phyloP scores from a whole-genome alignment of 1,140 invertebrate genomes.

The Bilobella aurantiaca region DNA sequence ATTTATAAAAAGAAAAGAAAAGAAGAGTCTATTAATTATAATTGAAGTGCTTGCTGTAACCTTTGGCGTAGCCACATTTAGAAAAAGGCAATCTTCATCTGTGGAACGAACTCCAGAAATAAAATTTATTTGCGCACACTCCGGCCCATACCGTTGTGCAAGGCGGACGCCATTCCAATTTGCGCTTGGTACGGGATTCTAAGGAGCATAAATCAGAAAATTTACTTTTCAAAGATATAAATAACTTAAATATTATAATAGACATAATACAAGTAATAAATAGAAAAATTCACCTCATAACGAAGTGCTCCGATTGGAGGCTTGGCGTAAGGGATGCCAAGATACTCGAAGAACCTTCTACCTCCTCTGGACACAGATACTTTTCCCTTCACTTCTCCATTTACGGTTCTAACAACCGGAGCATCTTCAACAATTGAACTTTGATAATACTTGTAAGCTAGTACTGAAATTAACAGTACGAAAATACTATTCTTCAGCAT shows the following conservation, averaged over 20 bases:
- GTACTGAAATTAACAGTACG: background rate
- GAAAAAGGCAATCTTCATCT: background rate
- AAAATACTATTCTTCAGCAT: background rate
- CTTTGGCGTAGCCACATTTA: background rate
- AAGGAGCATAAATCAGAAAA: background rate
- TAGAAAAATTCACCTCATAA: constrained; percentile 39
- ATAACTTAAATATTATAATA: background rate
- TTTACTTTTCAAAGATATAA: background rate
- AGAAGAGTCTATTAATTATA: background rate
- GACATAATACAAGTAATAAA: background rate
- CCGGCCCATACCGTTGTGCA: background rate
- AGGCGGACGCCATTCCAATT: background rate
- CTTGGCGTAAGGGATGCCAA: constrained; percentile 51
- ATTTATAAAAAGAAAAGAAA: no score
- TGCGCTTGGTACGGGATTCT: background rate
- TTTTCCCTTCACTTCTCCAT: constrained; percentile 11
- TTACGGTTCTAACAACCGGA: constrained; percentile 2
- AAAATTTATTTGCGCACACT: background rate
- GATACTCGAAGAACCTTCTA: constrained; percentile 5
- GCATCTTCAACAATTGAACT: background rate
- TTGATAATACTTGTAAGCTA: background rate
- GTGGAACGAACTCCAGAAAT: background rate
- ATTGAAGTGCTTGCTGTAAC: background rate
- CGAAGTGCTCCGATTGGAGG: constrained; percentile 48
- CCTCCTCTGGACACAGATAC: constrained; percentile 4